These are phyloP conservation scores for Neogobius melanostomus DNA, from an alignment of 2,113 vertebrate genomes.

Conservation along the genomic window DNA sequence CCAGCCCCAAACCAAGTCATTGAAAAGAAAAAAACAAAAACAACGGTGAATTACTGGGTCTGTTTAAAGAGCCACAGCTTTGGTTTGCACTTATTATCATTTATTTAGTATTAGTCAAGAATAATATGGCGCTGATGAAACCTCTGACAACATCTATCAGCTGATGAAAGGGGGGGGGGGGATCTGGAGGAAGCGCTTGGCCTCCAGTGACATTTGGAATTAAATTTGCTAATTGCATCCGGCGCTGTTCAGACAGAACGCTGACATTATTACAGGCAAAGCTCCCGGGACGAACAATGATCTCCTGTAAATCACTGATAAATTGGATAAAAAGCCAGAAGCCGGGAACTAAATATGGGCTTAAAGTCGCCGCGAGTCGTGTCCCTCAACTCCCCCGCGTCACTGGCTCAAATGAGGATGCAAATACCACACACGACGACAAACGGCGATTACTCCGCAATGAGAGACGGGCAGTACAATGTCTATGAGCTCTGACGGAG, in stretches of 20 bases:
- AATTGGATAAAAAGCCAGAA: not conserved
- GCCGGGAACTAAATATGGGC: not conserved
- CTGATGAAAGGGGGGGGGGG: no score
- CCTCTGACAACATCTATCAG: not conserved
- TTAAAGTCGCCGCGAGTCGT: not conserved
- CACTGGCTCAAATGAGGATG: not conserved
- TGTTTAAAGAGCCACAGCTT: no score
- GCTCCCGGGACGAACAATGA: not conserved
- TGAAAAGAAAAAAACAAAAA: no score
- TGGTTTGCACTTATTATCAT: no score
- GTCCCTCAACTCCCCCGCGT: not conserved
- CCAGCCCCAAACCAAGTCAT: no score
- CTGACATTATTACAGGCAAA: not conserved
- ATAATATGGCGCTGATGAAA: no score
- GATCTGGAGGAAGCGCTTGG: slow-evolving; percentile 11
- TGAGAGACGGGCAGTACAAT: no score
- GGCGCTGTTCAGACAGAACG: not conserved
- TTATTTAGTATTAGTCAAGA: no score
- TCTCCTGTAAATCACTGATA: slow-evolving; percentile 4
- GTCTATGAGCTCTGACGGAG: no score
- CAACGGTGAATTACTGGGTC: no score
- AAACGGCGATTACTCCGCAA: no score
- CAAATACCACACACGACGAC: not conserved
- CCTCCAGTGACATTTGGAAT: slow-evolving; percentile 46
- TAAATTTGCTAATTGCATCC: slow-evolving; percentile 15